Evolutionary conservation across 2,888 invertebrate genomes (phyloP).

Genomic region (Polyploca ridens): DNA sequence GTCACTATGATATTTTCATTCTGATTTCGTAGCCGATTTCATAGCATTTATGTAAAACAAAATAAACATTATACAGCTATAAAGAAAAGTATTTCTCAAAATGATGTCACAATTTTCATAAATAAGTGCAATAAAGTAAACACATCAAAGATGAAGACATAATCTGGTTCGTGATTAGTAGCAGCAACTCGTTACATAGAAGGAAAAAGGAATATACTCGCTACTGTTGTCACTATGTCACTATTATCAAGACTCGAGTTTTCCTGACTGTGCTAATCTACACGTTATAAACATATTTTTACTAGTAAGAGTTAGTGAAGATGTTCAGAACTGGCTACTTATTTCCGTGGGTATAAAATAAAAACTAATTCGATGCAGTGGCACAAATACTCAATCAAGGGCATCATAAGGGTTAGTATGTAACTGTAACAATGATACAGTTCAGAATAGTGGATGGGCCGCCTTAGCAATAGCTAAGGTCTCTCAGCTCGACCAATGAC

Average conservation of each 20-base stretch:
- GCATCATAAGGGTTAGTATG: neutral
- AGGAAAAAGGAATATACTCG: conserved; percentile 9
- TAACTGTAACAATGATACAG: neutral
- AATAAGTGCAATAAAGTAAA: neutral
- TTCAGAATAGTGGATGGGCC: neutral
- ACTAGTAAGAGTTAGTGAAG: too few relatives aligned
- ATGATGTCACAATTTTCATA: too few relatives aligned
- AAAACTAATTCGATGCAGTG: too few relatives aligned
- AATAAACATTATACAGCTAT: too few relatives aligned
- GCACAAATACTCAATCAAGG: neutral
- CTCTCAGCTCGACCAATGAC: conserved; percentile 55
- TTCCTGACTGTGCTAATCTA: conserved; percentile 1
- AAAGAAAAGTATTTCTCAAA: too few relatives aligned
- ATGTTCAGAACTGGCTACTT: neutral
- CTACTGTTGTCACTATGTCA: conserved; percentile 4
- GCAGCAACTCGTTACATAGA: conserved; percentile 3
- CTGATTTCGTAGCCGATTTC: too few relatives aligned
- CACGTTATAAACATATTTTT: neutral
- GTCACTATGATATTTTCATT: neutral
- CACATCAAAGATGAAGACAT: conserved; percentile 2
- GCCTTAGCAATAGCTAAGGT: conserved; percentile 38
- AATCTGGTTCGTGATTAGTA: conserved; percentile 4
- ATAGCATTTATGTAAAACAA: too few relatives aligned
- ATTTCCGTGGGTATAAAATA: too few relatives aligned
- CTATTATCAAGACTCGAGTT: conserved; percentile 7